These are phyloP conservation scores for Dryobotodes eremita DNA, from an alignment of 2,888 invertebrate species.

Conservation along the genomic window DNA sequence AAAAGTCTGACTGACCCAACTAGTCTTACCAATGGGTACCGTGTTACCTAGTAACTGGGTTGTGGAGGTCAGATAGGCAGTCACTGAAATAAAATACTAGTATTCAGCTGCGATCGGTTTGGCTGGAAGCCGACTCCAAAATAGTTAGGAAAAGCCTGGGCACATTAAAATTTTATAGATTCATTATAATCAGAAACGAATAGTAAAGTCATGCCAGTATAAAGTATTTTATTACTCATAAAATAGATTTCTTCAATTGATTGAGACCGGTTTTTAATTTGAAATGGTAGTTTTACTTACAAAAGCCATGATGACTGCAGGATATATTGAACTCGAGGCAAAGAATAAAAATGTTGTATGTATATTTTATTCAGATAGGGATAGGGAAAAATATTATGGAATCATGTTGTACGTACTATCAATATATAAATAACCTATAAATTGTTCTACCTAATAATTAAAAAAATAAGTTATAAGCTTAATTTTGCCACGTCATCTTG, in stretches of 20 bases:
- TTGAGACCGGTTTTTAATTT: constrained; percentile 17
- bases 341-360: constrained; percentile 36
- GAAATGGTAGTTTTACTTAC: constrained; percentile 22
- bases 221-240: constrained; percentile 60
- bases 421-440: background rate
- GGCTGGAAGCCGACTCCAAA: background rate
- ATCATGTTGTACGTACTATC: constrained; percentile 7
- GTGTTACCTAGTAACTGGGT: background rate
- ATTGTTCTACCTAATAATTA: too few species aligned
- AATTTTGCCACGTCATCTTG: background rate
- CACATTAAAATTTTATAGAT: constrained; percentile 3
- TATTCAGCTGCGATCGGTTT: background rate
- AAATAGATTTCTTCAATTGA: constrained; percentile 52
- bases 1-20: background rate
- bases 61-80: background rate
- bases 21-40: background rate
- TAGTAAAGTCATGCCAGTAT: constrained; percentile 34
- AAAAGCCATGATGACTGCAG: constrained; percentile 26
- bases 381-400: constrained; percentile 13
- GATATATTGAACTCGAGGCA: background rate
- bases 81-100: background rate
- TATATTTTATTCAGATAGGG: constrained; percentile 9
- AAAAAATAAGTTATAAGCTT: background rate
- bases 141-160: background rate
- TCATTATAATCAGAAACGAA: constrained; percentile 30